Percentiles rank a stretch among this genome's conserved stretches.
Evolutionary conservation across 2,888 invertebrate genomes (phyloP).

Genomic region (Clanis bilineata): DNA sequence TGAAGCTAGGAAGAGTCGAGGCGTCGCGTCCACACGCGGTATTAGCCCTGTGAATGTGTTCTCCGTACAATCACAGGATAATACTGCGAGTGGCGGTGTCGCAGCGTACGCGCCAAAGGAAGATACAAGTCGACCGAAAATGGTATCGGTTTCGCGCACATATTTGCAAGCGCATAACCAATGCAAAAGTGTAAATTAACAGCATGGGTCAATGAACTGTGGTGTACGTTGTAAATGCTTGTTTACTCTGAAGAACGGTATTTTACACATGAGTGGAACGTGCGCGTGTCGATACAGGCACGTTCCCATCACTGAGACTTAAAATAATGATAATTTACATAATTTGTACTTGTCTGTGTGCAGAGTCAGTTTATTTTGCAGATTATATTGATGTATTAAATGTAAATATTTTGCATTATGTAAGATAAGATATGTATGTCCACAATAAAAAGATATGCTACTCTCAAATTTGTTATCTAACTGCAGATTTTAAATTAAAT

Average conservation of each 20-base stretch:
- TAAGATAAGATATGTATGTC: neutral
- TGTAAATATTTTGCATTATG: conserved; percentile 3
- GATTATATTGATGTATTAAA: neutral
- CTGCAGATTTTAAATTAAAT: no score
- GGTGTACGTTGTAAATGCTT: neutral
- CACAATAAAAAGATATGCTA: neutral
- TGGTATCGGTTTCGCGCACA: neutral
- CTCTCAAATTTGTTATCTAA: neutral
- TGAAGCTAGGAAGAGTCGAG: conserved; percentile 25
- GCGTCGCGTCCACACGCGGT: conserved; percentile 81
- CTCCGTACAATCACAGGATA: conserved; percentile 90
- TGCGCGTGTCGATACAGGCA: neutral
- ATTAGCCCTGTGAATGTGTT: conserved; percentile 89
- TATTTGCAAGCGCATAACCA: neutral
- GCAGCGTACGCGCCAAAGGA: neutral
- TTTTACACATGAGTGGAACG: conserved; percentile 21
- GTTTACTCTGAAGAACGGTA: conserved; percentile 21
- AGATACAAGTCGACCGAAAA: neutral
- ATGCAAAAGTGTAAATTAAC: neutral
- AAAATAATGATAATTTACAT: neutral
- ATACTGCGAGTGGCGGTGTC: conserved; percentile 88
- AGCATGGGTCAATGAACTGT: conserved; percentile 11
- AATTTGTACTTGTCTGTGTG: neutral
- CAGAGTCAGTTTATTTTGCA: neutral
- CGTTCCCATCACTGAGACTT: neutral